Conservation (phyloP, 2,113 vertebrate genomes). For the Podiceps cristatus region DNA sequence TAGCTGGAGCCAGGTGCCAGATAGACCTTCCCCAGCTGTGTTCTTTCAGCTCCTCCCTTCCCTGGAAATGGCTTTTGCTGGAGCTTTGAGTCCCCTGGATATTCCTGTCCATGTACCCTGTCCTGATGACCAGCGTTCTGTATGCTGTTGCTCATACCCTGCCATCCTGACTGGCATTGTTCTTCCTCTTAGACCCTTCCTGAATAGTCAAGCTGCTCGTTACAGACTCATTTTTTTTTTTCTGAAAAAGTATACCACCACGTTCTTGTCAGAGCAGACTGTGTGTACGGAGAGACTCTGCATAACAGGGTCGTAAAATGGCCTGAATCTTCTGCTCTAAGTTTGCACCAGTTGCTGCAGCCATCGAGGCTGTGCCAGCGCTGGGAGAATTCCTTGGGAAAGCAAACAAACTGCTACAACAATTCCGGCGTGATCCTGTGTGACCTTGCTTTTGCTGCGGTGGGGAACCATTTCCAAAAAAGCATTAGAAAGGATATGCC, state of each 20-base stretch:
- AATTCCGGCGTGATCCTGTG: rapidly evolving
- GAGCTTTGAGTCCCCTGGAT: neutral
- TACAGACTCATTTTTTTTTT: neutral
- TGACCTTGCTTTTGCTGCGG: neutral
- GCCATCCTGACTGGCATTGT: neutral
- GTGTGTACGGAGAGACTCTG: neutral
- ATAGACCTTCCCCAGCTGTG: neutral
- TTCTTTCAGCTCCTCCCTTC: neutral
- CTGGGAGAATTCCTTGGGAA: neutral
- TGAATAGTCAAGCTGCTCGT: neutral
- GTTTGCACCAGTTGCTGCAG: neutral
- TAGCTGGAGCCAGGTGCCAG: neutral
- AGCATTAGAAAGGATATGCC: neutral
- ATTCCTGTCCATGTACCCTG: neutral
- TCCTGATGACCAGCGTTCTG: neutral
- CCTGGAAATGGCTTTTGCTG: neutral
- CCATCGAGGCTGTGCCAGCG: neutral
- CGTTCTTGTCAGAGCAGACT: neutral
- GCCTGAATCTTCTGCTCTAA: neutral
- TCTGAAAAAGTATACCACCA: neutral
- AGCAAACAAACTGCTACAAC: neutral
- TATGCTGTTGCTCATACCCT: neutral
- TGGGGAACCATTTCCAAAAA: neutral
- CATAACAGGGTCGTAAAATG: neutral
- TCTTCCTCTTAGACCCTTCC: neutral